phyloP scores from a whole-genome alignment of 2,888 invertebrate genomes.

The Caenorhabditis sinica region DNA sequence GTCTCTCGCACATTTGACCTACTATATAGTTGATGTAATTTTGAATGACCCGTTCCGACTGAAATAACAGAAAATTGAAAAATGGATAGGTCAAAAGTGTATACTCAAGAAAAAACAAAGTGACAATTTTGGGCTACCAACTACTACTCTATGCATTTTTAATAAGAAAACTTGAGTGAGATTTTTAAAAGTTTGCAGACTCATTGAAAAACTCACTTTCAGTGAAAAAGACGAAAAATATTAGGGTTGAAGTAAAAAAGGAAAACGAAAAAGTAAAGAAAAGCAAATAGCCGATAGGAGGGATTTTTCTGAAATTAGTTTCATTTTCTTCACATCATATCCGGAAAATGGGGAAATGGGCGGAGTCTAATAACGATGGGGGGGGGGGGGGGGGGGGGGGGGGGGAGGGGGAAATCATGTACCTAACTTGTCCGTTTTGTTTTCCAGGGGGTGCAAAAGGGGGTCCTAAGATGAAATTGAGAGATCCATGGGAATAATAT shows the following conservation, averaged over 20 bases:
- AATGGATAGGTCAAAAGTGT: slow-evolving; percentile 10
- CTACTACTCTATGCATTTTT: slow-evolving; percentile 45
- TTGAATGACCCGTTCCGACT: not conserved
- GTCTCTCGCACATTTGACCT: slow-evolving; percentile 13
- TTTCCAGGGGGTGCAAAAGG: slow-evolving; percentile 3
- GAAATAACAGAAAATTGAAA: not conserved
- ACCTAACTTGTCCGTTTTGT: slow-evolving; percentile 16
- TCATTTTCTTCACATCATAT: slow-evolving; percentile 37
- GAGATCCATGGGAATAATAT: not conserved
- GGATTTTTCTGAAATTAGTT: slow-evolving; percentile 46
- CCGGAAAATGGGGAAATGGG: slow-evolving; percentile 1
- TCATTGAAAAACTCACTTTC: slow-evolving; percentile 7
- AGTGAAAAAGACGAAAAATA: not conserved
- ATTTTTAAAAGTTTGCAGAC: slow-evolving; percentile 43
- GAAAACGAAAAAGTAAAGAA: slow-evolving; percentile 52
- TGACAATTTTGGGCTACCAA: too few species aligned
- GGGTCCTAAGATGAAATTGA: not conserved
- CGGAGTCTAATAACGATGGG: not conserved
- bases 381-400: too few species aligned
- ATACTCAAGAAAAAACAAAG: slow-evolving; percentile 2
- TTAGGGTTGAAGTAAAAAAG: too few species aligned
- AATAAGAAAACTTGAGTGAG: slow-evolving; percentile 21
- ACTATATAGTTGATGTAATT: not conserved
- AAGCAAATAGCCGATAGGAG: slow-evolving; percentile 56
- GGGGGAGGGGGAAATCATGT: slow-evolving; percentile 10